Base-by-base conservation (phyloP, 1,140 invertebrate genomes). In the Camponotus vicinus region DNA sequence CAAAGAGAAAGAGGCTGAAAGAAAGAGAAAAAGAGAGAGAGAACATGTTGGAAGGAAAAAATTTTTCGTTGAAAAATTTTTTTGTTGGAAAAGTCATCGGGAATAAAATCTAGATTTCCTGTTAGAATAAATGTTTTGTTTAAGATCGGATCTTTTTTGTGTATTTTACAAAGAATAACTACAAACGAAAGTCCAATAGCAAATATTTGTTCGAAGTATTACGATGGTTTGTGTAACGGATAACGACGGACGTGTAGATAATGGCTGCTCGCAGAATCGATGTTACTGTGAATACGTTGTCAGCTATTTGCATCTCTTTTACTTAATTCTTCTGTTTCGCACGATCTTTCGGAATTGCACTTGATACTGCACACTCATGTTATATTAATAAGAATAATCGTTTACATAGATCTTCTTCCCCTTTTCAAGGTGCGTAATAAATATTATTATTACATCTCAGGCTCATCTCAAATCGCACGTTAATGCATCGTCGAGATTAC, bases 161-260 rank as follows among this genome's bases (percentile, higher is more conserved):
- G 27, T 83, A 57, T 34, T 83, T 73, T 61, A 49, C 55, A 73
- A 73, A 45, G 67, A 59, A 67, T 80, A 69, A 83, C 55, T 83
- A 61, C 67, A 42, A 73, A 83, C 27, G 69, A 61, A 83, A 73
- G 55, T 73, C 55, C 55, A 45, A 73, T 61, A 32, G 18, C 69
- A 73, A 83, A 83, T 83, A 61, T 83, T 83, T 73, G 79, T 45
- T 63, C 52, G 27, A 80, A 57, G 34, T 80, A 61, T 80, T 80
- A 69, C 78, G 18, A 61, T 32, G 40, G 79, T 70, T 80, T 70
- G 78, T 45, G 69, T 45, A 73, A 45, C 69, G 69, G 67, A 61
- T 61, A 73, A 73, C 69, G 71, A 70, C 52, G 52, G 52, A 45
- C 55, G 7, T 59, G 40, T 49, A n/a, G 67, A 73, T 73, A 83